Evolutionary conservation across 2,888 invertebrate species (phyloP), one percentile per base, ranked within the genome.

Genomic region (Asteroscopus sphinx): DNA sequence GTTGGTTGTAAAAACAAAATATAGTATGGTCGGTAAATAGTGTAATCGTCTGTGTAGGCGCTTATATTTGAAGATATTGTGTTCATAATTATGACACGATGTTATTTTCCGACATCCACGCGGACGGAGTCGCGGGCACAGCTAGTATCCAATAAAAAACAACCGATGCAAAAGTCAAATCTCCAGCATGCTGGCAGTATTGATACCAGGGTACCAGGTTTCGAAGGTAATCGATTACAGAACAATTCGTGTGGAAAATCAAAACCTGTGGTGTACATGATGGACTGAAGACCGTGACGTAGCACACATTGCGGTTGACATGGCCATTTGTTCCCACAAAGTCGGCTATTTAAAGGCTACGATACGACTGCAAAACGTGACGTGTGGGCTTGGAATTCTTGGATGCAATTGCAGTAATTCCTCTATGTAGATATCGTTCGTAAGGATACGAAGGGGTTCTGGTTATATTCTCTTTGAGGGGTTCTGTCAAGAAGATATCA

Each of bases 261-360:
- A 71, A 74, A 77, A 79, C 73, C 69, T 79, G 72, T 70, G 73
- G 79, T 67, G 73, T 76, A 71, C 77, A 74, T 76, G 81, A 82
- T 77, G 69, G 82, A 85, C 77, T 79, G 77, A 75, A 68, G 70
- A 73, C 76, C 75, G 75, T 80, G 83, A 83, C 79, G 82, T 56
- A 68, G 79, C 83, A 82, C 86, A 81, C 80, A 81, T 79, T 87
- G 87, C 68, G 80, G 79, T 78, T 83, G 86, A 85, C 85, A 73
- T 62, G 67, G 73, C 81, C 68, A 84, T 86, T 86, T 85, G 78
- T 85, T 81, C 76, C 61, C 62, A 54, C 53, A 49, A 59, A 52
- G 37, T 30, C 41, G 26, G 47, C n/a, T 17, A 30, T 68, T 74
- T 66, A 66, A 12, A 16, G 3, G 6, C 0, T 17, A 67, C 46